Percentiles rank a stretch among this genome's conserved stretches.
These are phyloP conservation scores for Apamea monoglypha DNA, from an alignment of 2,888 invertebrate genomes.

Conservation along the genomic window DNA sequence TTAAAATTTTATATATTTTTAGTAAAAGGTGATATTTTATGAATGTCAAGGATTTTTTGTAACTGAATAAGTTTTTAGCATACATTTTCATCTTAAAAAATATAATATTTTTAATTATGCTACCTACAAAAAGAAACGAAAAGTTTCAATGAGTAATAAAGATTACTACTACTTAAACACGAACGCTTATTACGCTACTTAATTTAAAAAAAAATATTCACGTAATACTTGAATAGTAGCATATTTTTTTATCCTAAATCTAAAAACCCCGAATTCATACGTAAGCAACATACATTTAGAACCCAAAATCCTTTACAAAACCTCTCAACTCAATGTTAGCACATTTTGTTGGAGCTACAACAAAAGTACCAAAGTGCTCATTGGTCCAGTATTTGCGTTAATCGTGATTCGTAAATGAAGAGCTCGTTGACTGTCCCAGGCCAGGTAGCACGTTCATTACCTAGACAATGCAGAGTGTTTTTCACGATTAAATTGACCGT, in stretches of 20 bases:
- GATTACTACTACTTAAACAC: too few species aligned
- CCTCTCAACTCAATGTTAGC: slow-evolving; percentile 2
- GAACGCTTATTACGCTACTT: too few species aligned
- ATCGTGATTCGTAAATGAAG: slow-evolving; percentile 73
- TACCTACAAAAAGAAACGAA: background rate
- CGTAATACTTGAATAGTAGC: background rate
- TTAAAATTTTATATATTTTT: background rate
- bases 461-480: slow-evolving; percentile 88
- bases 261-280: background rate
- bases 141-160: background rate
- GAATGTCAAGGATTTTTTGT: background rate
- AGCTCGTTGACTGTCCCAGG: slow-evolving; percentile 71
- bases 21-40: background rate
- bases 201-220: background rate
- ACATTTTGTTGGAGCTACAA: slow-evolving; percentile 24
- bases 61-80: background rate
- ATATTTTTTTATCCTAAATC: background rate
- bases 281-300: background rate
- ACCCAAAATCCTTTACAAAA: slow-evolving; percentile 6
- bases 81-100: slow-evolving; percentile 1
- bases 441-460: slow-evolving; percentile 82
- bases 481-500: slow-evolving; percentile 87
- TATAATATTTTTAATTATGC: too few species aligned
- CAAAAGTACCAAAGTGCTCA: slow-evolving; percentile 44
- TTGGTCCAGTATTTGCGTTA: slow-evolving; percentile 63